A percentile compares a stretch with the other conserved stretches of the same genome.
phyloP scores from a whole-genome alignment of 2,888 invertebrate species.

The Apamea crenata region DNA sequence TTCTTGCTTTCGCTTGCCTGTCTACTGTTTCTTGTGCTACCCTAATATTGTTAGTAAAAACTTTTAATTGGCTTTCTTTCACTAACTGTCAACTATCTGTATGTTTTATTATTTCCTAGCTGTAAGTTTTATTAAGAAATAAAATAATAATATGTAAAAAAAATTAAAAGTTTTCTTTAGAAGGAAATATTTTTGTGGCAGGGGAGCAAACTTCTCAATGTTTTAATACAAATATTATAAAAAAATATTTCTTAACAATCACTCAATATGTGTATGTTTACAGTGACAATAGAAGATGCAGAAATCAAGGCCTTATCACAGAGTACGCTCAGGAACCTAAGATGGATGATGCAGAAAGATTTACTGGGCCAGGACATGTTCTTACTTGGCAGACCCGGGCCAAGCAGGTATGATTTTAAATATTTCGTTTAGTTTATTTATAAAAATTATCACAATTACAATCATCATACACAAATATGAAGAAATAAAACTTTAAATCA shows the following conservation, averaged over 20 bases:
- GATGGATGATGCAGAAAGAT: constrained; percentile 99
- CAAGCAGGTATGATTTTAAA: constrained; percentile 85
- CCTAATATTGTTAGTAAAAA: too few species aligned
- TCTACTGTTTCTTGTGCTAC: too few species aligned
- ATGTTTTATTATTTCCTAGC: too few species aligned
- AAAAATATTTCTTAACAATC: neutral
- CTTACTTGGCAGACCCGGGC: constrained; percentile 97
- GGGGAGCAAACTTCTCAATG: too few species aligned
- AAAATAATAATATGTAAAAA: neutral
- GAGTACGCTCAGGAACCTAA: constrained; percentile 94
- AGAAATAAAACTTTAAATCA: neutral
- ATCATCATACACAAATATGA: neutral
- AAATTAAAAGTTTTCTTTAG: neutral
- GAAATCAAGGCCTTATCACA: constrained; percentile 92
- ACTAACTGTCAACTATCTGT: too few species aligned
- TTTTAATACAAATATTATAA: neutral
- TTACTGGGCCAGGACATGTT: constrained; percentile 98
- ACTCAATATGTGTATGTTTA: constrained; percentile 52
- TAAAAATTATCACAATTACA: neutral
- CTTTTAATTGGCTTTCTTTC: too few species aligned
- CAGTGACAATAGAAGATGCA: constrained; percentile 85
- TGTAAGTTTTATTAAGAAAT: too few species aligned
- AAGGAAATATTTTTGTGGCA: neutral
- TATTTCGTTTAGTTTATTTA: neutral
- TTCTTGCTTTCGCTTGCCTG: too few species aligned